Percentiles rank a stretch among this genome's conserved stretches.
Conservation (phyloP, 2,113 vertebrate species). For the Lycaon pictus region DNA sequence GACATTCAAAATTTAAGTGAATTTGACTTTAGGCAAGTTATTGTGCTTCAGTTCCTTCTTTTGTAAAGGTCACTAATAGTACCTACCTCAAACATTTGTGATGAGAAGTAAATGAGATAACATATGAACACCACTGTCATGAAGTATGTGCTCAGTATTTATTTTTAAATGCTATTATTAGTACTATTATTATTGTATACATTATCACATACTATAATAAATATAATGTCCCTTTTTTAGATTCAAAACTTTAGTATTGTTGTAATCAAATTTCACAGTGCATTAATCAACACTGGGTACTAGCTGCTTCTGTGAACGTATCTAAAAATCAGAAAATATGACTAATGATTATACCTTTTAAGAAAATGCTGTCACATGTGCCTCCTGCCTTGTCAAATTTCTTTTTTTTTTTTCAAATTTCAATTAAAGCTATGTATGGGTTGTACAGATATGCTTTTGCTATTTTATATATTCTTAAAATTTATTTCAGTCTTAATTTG, state of each 20-base stretch:
- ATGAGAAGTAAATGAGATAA: background rate
- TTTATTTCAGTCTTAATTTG: slow-evolving; percentile 1
- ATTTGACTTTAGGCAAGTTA: background rate
- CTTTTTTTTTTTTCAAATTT: background rate
- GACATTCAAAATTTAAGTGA: background rate
- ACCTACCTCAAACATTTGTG: background rate
- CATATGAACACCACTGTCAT: background rate
- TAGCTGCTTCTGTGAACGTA: background rate
- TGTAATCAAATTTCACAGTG: background rate
- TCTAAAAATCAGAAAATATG: background rate
- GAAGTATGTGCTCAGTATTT: background rate
- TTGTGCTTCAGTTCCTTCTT: background rate
- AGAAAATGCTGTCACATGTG: background rate
- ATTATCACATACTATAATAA: background rate
- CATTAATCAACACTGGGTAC: background rate
- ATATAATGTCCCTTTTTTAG: background rate
- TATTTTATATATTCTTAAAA: background rate
- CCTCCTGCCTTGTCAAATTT: background rate
- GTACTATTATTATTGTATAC: background rate
- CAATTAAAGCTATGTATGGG: background rate
- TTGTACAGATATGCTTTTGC: background rate
- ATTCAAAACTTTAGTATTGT: background rate
- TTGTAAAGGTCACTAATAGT: background rate
- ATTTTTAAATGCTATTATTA: background rate
- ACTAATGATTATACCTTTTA: background rate